These are phyloP conservation scores for Novumbra hubbsi DNA, from an alignment of 2,797 vertebrate species.

Conservation along the genomic window DNA sequence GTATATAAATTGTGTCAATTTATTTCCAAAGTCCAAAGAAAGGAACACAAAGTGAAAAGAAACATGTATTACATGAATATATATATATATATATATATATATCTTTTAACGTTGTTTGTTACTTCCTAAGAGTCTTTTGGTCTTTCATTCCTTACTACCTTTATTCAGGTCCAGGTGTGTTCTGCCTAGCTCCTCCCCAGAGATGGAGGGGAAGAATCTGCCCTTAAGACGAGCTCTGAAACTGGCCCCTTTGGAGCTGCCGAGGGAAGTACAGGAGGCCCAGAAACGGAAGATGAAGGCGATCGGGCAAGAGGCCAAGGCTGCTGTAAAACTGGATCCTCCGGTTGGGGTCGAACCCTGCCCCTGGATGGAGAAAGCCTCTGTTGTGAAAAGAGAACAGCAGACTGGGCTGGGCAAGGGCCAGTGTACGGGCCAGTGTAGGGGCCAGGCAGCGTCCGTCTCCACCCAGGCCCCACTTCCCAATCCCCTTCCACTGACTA, in stretches of 20 bases:
- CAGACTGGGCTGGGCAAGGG: conserved; percentile 17
- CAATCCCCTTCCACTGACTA: not conserved
- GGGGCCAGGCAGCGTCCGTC: not conserved
- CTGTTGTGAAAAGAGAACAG: conserved; percentile 18
- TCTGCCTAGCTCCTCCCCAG: conserved; percentile 16
- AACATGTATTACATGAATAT: too few relatives aligned
- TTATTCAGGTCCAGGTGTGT: conserved; percentile 17
- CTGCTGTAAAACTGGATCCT: conserved; percentile 45
- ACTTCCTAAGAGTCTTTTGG: too few relatives aligned
- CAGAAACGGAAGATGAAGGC: conserved; percentile 74
- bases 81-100: too few relatives aligned
- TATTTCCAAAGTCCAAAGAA: too few relatives aligned
- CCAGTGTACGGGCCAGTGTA: not conserved
- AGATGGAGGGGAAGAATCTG: conserved; percentile 42
- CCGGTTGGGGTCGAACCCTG: conserved; percentile 33
- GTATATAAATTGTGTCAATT: not conserved
- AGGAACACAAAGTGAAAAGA: too few relatives aligned
- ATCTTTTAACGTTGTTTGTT: too few relatives aligned
- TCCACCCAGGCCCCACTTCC: not conserved
- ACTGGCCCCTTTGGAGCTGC: conserved; percentile 75
- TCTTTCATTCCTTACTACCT: conserved; percentile 17
- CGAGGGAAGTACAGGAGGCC: conserved; percentile 69
- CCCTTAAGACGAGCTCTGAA: conserved; percentile 67
- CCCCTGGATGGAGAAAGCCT: conserved; percentile 36
- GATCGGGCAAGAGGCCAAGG: conserved; percentile 59